Percentiles rank a stretch among this genome's conserved stretches.
phyloP scores from a whole-genome alignment of 2,113 vertebrate species.

The Hyaena hyaena region DNA sequence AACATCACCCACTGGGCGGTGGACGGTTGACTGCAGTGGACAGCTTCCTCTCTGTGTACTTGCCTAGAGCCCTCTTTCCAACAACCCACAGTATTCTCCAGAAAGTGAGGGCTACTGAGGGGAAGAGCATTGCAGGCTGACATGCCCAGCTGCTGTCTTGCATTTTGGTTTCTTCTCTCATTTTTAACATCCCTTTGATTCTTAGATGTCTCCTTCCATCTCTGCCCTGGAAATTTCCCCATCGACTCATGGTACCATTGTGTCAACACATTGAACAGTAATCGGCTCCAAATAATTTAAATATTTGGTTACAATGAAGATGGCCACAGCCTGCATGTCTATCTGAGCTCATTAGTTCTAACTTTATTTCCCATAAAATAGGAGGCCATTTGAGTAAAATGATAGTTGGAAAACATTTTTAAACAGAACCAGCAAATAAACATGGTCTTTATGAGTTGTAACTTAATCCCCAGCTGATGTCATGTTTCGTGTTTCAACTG shows the following conservation, averaged over 20 bases:
- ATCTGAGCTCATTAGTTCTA: constrained; percentile 60
- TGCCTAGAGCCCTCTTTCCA: rapidly evolving
- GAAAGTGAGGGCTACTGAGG: neutral
- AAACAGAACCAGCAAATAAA: constrained; percentile 80
- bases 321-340: neutral
- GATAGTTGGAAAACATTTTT: constrained; percentile 66
- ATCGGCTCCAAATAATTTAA: constrained; percentile 52
- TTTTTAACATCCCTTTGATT: neutral
- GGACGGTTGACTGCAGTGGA: neutral
- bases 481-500: constrained; percentile 68
- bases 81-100: neutral
- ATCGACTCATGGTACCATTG: neutral
- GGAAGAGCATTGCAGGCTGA: rapidly evolving
- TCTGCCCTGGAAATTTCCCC: neutral
- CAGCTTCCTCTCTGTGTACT: rapidly evolving
- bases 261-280: neutral
- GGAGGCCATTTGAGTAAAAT: constrained; percentile 72
- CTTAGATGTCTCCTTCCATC: neutral
- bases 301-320: constrained; percentile 60
- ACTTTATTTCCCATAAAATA: constrained; percentile 80
- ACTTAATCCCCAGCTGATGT: constrained; percentile 72
- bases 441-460: constrained; percentile 75
- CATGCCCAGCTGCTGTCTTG: rapidly evolving
- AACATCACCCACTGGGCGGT: rapidly evolving
- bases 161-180: neutral